Base-by-base conservation (phyloP, 2,888 invertebrate genomes). In the Andrena praecox region DNA sequence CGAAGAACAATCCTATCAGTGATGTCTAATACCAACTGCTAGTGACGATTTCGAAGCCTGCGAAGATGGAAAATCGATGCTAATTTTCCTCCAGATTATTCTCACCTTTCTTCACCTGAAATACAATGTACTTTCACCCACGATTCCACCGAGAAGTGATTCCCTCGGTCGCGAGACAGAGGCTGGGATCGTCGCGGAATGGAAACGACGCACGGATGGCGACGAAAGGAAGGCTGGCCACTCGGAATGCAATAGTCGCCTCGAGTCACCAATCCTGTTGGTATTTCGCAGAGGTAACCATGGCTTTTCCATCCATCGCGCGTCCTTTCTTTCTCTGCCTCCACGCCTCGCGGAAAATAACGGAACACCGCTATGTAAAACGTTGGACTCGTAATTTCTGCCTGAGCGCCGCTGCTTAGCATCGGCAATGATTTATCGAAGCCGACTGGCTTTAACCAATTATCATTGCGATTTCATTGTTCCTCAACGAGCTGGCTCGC, bases 171-270 rank as follows among this genome's bases (percentile, higher is more conserved):
- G 33, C 12, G 24, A 16, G 6, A 20, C 8, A 52, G n/a, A 16
- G 24, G 24, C 7, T 31, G 31, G 52, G 54, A 12, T 66, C 56
- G 48, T 70, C 59, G 35, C 35, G 60, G 60, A 74, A 80, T 81
- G 80, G 29, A 81, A 74, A 62, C 67, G 54, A 78, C 29, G 72
- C 62, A 59, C 7, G 35, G 56, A 31, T 50, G 52, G 52, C 69
- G 74, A 80, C 62, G 77, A 86, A 82, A 77, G 81, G 63, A 71
- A 77, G 82, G 78, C 76, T 70, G 88, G 42, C 42, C 85, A 85
- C 20, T 90, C 71, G 91, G 91, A 90, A 91, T 91, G 91, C 88
- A 90, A 90, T 83, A 85, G 80, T 85, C 80, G 80, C 69, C 64
- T 78, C 62, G 70, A 69, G 70, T 63, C 60, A 10, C 10, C 68